Evolutionary conservation across 2,113 vertebrate species (phyloP), one percentile per base, ranked within the genome.

Genomic region (Theristicus caerulescens): DNA sequence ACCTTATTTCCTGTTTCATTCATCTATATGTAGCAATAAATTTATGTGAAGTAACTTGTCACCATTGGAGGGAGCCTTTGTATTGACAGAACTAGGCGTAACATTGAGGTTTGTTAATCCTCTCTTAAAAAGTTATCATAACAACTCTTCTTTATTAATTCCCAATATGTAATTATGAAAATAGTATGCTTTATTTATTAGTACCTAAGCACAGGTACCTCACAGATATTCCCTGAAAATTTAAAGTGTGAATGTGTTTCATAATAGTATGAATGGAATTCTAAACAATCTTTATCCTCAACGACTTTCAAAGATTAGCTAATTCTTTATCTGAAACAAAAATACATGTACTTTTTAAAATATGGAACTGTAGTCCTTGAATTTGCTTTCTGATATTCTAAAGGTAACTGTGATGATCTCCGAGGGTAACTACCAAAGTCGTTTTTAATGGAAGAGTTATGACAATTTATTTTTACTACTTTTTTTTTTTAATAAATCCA

Each of bases 51-150:
- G 47, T 71, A 79, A 89, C 27, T 55, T 96, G 31, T 79, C 13
- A 4, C 91, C 94, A 90, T 94, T 40, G 76, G 95, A 95, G 94
- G 89, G 93, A 93, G 93, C 93, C 42, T 81, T 93, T 88, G 81
- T 83, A 90, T 31, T 85, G 67, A 80, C 38, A 86, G 67, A 96
- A 20, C 11, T n/a, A 27, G 38, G 18, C n/a, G 38, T 9, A 47
- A 40, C 4, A 27, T 3, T 67, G 46, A 82, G 6, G 7, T 70
- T 58, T 66, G 17, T 31, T 71, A 61, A 34, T 42, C 32, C 15
- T 59, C 16, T 11, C 5, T 73, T 69, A 34, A 89, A 81, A 86
- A 76, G 64, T 44, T 40, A 21, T 27, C 6, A 8, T 49, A 65
- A 38, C 3, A 58, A 69, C 16, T 20, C 29, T 51, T 62, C 7